phyloP scores from a whole-genome alignment of 1,140 invertebrate genomes.

The Brachionus sp. region DNA sequence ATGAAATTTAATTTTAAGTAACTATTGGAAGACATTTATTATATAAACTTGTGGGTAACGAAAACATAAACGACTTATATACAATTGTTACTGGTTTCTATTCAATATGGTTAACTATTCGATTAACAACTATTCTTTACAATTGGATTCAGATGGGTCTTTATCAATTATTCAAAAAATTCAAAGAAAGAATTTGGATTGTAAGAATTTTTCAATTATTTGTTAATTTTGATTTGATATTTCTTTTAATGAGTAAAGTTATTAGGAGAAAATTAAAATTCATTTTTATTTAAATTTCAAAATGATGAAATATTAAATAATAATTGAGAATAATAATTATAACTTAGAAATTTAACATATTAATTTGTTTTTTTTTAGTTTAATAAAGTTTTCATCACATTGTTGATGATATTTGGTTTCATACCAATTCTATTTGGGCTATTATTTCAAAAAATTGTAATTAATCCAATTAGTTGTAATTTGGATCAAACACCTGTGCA shows the following conservation, averaged over 20 bases:
- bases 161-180: slow-evolving; percentile 69
- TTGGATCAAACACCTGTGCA: slow-evolving; percentile 87
- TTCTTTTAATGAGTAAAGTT: background rate
- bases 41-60: slow-evolving; percentile 71
- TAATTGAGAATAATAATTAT: background rate
- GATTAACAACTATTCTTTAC: slow-evolving; percentile 72
- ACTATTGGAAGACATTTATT: slow-evolving; percentile 81
- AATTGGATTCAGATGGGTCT: slow-evolving; percentile 84
- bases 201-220: slow-evolving; percentile 49
- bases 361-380: slow-evolving; percentile 54
- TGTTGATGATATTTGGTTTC: slow-evolving; percentile 74
- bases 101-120: slow-evolving; percentile 79
- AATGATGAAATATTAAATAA: background rate
- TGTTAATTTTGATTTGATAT: background rate
- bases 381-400: slow-evolving; percentile 67
- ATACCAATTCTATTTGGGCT: slow-evolving; percentile 87
- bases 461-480: slow-evolving; percentile 85
- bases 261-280: background rate
- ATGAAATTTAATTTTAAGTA: slow-evolving; percentile 62
- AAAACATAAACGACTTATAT: slow-evolving; percentile 83
- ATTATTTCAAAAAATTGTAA: slow-evolving; percentile 81
- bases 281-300: background rate
- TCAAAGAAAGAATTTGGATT: slow-evolving; percentile 68
- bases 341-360: background rate
- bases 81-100: slow-evolving; percentile 90